Evolutionary conservation across 2,797 vertebrate species (phyloP).

Genomic region (Acanthis flammea): DNA sequence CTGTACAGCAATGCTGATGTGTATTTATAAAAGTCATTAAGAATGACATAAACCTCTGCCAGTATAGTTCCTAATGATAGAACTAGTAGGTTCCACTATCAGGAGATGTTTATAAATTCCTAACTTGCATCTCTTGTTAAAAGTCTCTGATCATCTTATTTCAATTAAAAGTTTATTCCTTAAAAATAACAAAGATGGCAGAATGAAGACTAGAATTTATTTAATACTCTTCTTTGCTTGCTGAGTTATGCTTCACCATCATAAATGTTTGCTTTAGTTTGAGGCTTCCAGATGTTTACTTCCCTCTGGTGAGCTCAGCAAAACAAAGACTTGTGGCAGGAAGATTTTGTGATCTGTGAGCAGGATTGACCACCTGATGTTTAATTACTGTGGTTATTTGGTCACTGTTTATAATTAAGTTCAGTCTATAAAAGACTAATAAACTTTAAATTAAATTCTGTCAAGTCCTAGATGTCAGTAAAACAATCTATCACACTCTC

Average conservation of each 20-base stretch:
- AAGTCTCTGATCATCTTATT: constrained; percentile 21
- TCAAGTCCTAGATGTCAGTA: neutral
- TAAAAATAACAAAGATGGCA: neutral
- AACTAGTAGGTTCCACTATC: neutral
- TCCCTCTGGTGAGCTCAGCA: neutral
- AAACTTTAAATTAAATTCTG: neutral
- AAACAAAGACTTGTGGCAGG: neutral
- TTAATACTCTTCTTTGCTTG: neutral
- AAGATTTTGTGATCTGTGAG: neutral
- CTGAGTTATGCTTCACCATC: neutral
- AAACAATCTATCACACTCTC: neutral
- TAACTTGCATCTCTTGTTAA: neutral
- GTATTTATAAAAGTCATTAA: neutral
- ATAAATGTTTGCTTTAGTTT: neutral
- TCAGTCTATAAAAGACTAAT: neutral
- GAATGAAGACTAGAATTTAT: neutral
- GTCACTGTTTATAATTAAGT: neutral
- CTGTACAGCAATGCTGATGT: neutral
- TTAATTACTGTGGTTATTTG: neutral
- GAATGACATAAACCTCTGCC: neutral
- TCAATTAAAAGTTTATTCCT: neutral
- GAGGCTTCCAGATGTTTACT: neutral
- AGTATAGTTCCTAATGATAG: neutral
- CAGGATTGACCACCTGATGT: neutral
- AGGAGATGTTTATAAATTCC: neutral